phyloP scores from a whole-genome alignment of 2,797 vertebrate genomes.

The Kryptopterus vitreolus region DNA sequence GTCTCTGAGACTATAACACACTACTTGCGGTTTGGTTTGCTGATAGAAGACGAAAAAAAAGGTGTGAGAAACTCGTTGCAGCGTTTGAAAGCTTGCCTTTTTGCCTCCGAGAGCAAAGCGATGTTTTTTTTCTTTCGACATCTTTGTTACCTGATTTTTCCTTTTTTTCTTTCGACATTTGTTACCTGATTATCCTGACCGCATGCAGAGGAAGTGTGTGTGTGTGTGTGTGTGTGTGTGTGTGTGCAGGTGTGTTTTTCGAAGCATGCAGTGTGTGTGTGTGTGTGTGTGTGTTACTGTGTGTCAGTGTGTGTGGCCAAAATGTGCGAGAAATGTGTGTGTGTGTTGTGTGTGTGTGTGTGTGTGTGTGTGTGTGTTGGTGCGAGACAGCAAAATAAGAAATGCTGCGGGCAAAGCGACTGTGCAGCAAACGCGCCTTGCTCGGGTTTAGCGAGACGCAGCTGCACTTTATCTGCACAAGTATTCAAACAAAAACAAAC shows the following conservation, averaged over 20 bases:
- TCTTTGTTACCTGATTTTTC: neutral
- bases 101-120: neutral
- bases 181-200: conserved; percentile 8
- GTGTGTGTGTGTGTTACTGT: neutral
- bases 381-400: conserved; percentile 23
- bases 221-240: neutral
- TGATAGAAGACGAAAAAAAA: neutral
- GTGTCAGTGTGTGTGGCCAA: no score
- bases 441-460: neutral
- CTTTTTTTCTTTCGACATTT: no score
- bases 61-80: neutral
- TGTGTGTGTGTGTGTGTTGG: neutral
- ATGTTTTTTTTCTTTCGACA: no score
- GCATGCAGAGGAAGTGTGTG: conserved; percentile 1
- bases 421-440: neutral
- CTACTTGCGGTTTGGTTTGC: neutral
- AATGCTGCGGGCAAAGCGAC: neutral
- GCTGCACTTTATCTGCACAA: neutral
- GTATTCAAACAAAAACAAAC: no score
- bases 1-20: no score
- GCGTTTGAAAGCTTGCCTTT: no score
- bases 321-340: neutral
- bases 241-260: no score
- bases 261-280: neutral
- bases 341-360: neutral